Base-by-base conservation (phyloP, 2,113 vertebrate genomes). In the Fulmarus glacialis region DNA sequence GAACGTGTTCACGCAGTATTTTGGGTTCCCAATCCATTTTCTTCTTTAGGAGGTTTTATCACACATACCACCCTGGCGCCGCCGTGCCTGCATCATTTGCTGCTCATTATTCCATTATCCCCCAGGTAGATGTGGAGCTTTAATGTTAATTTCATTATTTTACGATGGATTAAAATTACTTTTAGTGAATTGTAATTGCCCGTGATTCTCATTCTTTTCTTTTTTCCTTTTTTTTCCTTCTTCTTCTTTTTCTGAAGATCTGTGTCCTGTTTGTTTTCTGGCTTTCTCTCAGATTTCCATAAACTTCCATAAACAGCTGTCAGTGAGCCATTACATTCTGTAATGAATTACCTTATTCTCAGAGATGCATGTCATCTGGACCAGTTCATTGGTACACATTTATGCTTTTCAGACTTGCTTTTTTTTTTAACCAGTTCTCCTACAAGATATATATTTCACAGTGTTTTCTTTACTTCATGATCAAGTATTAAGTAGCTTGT, bases 91-190 rank as follows among this genome's bases (percentile, higher is more conserved):
- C 53, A 26, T 80, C 0, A 0, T 85, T 88, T 86, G 40, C 79
- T 82, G 36, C 66, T 90, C 19, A 26, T 93, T 96, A 86, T 80
- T 88, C 67, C 32, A 8, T 90, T 93, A 90, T 66, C 14, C 38
- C 12, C n/a, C 63, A 93, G 82, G 85, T 92, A 88, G 15, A 58
- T 34, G 29, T 2, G 12, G 55, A 86, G 29, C 38, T 94, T 96
- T 89, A 96, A 89, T 89, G 52, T 86, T 62, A 13, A 81, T 80
- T 88, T 82, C 48, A 90, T 95, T 95, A 45, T 78, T 95, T 92
- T 92, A 42, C 0, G 0, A 48, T 67, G 38, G 40, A 86, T 88
- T 86, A 86, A 96, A 93, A 93, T 72, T 67, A 79, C 20, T 12
- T 90, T 93, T 84, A 68, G 58, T 70, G 50, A 68, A 58, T 53